These are phyloP conservation scores for Kryptolebias ocellatus DNA, from an alignment of 2,797 vertebrate species.

Conservation along the genomic window DNA sequence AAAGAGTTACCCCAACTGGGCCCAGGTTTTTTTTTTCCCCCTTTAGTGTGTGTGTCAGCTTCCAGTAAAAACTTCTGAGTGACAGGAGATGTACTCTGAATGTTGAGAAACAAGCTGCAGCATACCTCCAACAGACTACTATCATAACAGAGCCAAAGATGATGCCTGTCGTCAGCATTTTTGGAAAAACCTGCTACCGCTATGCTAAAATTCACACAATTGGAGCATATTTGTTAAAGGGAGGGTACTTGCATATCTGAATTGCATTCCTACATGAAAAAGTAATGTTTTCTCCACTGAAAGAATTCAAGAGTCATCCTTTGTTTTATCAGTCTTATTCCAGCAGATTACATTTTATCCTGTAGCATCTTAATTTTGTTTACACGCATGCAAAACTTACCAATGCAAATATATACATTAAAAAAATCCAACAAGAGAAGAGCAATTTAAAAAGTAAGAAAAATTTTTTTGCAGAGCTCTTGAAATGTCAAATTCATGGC, in stretches of 20 bases:
- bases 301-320: slow-evolving; percentile 29
- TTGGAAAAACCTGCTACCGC: slow-evolving; percentile 56
- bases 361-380: not conserved
- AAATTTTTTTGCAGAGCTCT: slow-evolving; percentile 17
- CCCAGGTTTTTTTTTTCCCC: slow-evolving; percentile 23
- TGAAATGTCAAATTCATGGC: slow-evolving; percentile 23
- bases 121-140: slow-evolving; percentile 43
- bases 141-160: slow-evolving; percentile 41
- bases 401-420: not conserved
- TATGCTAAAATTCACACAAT: slow-evolving; percentile 74
- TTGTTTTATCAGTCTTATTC: slow-evolving; percentile 27
- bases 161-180: slow-evolving; percentile 61
- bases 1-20: slow-evolving; percentile 66
- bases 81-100: slow-evolving; percentile 51
- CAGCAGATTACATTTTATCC: slow-evolving; percentile 36
- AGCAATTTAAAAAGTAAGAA: slow-evolving; percentile 8
- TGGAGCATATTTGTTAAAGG: slow-evolving; percentile 51
- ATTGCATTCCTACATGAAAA: slow-evolving; percentile 36
- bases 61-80: slow-evolving; percentile 49
- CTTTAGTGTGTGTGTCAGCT: slow-evolving; percentile 23
- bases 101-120: slow-evolving; percentile 33
- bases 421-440: slow-evolving; percentile 11
- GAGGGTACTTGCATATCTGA: slow-evolving; percentile 33
- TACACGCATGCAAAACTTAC: not conserved
- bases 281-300: slow-evolving; percentile 33